Evolutionary conservation across 2,888 invertebrate genomes (phyloP).

Genomic region (Tribolium freemani): DNA sequence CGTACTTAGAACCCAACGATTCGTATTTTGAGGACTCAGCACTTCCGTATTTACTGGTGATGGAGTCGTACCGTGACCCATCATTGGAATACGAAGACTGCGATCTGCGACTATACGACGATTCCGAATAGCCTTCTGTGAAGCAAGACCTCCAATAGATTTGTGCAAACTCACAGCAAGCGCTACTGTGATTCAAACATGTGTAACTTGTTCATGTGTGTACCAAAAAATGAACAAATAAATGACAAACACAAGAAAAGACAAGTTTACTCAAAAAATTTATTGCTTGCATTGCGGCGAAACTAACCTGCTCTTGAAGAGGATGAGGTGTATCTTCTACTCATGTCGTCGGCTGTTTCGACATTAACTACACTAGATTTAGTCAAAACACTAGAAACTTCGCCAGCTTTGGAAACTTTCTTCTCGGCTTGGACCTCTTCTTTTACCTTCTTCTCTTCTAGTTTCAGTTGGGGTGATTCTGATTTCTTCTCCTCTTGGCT

Average conservation of each 20-base stretch:
- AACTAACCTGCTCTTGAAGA: conserved; percentile 60
- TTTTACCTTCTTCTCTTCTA: conserved; percentile 27
- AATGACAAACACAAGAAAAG: conserved; percentile 16
- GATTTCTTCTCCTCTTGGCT: conserved; percentile 7
- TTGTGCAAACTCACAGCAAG: conserved; percentile 23
- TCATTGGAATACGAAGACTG: conserved; percentile 59
- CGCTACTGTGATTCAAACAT: conserved; percentile 8
- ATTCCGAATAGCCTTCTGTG: conserved; percentile 63
- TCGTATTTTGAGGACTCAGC: conserved; percentile 53
- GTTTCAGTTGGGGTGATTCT: not conserved
- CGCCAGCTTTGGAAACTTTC: not conserved
- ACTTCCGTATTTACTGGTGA: conserved; percentile 45
- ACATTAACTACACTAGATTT: conserved; percentile 61
- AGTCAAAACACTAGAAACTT: conserved; percentile 52
- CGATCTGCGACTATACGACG: conserved; percentile 60
- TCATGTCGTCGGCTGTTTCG: conserved; percentile 61
- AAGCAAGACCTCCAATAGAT: conserved; percentile 43
- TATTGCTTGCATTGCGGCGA: conserved; percentile 23
- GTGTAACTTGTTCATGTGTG: conserved; percentile 28
- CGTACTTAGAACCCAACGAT: conserved; percentile 54
- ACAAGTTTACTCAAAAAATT: conserved; percentile 2
- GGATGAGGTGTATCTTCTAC: conserved; percentile 60
- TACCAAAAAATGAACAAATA: conserved; percentile 24
- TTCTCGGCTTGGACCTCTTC: not conserved
- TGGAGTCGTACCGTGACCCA: conserved; percentile 52